These are phyloP conservation scores for Pseudonaja textilis DNA, from an alignment of 2,113 vertebrate species.

Conservation along the genomic window DNA sequence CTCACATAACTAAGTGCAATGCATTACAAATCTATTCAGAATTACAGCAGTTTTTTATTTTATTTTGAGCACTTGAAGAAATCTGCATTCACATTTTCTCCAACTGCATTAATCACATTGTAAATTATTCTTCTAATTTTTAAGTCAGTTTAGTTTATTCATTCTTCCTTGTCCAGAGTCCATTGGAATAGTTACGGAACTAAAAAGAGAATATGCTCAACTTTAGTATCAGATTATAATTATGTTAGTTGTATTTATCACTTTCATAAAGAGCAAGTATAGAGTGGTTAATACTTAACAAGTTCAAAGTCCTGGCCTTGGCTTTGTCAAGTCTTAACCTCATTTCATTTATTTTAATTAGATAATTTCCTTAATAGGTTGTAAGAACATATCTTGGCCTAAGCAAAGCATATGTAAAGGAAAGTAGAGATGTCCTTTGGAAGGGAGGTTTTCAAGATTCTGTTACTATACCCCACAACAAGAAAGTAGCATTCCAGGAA, in stretches of 20 bases:
- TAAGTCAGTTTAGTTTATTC: neutral
- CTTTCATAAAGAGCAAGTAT: neutral
- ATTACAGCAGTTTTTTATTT: neutral
- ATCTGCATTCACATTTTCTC: neutral
- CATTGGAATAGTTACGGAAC: neutral
- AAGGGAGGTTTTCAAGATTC: neutral
- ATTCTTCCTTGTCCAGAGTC: neutral
- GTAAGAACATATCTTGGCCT: neutral
- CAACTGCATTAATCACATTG: neutral
- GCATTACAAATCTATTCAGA: neutral
- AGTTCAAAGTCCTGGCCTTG: neutral
- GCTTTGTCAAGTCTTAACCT: neutral
- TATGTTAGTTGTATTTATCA: neutral
- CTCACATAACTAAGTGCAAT: neutral
- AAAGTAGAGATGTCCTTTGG: neutral
- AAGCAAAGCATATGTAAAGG: neutral
- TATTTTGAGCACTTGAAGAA: neutral
- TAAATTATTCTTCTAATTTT: neutral
- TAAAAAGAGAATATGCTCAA: neutral
- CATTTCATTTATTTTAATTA: neutral
- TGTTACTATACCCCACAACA: neutral
- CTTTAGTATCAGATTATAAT: neutral
- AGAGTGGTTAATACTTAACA: neutral
- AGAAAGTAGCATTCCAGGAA: neutral
- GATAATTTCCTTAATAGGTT: neutral